Conservation (phyloP, 2,113 vertebrate genomes). For the Ellobius talpinus region DNA sequence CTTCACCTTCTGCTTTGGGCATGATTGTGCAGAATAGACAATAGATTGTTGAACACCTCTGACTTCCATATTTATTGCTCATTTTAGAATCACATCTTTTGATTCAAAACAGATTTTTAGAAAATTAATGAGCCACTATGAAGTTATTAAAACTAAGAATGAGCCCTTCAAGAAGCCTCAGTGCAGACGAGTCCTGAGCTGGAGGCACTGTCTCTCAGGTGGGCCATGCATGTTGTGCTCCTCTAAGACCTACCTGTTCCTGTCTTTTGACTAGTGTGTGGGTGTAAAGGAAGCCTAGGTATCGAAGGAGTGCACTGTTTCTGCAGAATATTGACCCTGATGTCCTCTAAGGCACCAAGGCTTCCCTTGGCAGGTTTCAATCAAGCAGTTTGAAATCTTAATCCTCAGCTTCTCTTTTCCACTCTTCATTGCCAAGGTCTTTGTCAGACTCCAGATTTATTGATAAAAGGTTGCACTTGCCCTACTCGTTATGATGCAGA, state of each 20-base stretch:
- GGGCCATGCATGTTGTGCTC: background rate
- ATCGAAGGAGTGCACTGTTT: background rate
- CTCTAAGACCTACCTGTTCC: background rate
- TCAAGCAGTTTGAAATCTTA: background rate
- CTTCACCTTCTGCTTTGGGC: slow-evolving; percentile 33
- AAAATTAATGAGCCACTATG: background rate
- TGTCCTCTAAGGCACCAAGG: background rate
- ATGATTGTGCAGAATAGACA: background rate
- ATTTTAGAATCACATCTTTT: slow-evolving; percentile 48
- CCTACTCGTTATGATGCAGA: background rate
- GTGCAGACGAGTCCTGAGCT: background rate
- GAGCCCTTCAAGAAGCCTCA: background rate
- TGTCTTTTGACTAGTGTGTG: background rate
- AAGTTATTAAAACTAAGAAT: slow-evolving; percentile 61
- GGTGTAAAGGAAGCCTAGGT: background rate
- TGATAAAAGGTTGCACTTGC: slow-evolving; percentile 42
- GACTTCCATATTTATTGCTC: slow-evolving; percentile 13
- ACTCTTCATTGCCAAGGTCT: slow-evolving; percentile 68
- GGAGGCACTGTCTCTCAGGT: background rate
- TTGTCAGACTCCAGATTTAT: background rate
- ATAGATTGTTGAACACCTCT: background rate
- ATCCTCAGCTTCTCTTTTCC: background rate
- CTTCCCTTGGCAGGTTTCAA: background rate
- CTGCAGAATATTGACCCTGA: background rate
- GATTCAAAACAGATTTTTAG: slow-evolving; percentile 13